Conservation (phyloP, 2,113 vertebrate genomes). For the Cyanistes caeruleus region DNA sequence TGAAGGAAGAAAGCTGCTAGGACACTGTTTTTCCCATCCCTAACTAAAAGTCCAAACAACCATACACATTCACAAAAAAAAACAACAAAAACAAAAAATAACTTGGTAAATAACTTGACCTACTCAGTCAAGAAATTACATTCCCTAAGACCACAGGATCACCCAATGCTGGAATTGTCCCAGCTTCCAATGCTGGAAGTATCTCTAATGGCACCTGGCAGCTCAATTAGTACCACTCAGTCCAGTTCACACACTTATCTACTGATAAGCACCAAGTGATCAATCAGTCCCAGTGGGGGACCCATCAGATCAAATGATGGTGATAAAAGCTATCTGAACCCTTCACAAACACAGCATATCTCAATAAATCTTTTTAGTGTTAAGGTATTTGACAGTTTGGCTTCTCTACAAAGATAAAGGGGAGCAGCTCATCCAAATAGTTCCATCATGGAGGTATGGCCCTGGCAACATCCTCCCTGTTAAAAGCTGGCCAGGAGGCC, state of each 20-base stretch:
- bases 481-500: neutral
- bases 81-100: neutral
- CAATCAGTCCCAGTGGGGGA: neutral
- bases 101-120: neutral
- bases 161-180: neutral
- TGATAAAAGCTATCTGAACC: neutral
- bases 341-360: neutral
- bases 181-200: neutral
- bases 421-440: neutral
- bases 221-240: conserved; percentile 15
- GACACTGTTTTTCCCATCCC: neutral
- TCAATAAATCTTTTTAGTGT: neutral
- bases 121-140: neutral
- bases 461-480: neutral
- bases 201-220: neutral
- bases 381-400: neutral
- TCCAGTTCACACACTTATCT: neutral
- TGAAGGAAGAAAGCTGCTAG: neutral
- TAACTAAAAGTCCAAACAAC: neutral
- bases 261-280: neutral
- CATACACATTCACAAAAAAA: neutral
- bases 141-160: neutral
- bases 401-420: neutral
- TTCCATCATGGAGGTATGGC: neutral
- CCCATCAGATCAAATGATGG: neutral